A percentile compares a stretch with the other conserved stretches of the same genome.
Evolutionary conservation across 2,113 vertebrate species (phyloP).

Genomic region (Miniopterus natalensis): DNA sequence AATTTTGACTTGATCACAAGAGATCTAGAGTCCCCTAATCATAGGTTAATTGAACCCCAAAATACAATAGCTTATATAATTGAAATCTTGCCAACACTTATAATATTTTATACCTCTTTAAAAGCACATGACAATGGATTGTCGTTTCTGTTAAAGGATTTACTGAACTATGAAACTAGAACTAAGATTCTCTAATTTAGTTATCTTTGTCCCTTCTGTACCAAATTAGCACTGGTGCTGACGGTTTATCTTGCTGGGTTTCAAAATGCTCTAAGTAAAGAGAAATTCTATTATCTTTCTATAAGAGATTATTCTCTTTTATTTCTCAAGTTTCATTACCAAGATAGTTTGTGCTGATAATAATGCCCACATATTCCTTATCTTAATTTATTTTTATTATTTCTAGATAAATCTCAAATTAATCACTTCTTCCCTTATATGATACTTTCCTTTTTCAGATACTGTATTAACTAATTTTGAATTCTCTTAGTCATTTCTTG

Average conservation of each 20-base stretch:
- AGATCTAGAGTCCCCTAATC: constrained; percentile 29
- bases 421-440: constrained; percentile 9
- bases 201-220: neutral
- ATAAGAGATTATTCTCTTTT: constrained; percentile 38
- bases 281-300: constrained; percentile 56
- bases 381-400: constrained; percentile 61
- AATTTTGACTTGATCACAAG: constrained; percentile 43
- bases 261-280: constrained; percentile 12
- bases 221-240: neutral
- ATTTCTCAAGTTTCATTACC: constrained; percentile 64
- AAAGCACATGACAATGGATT: rapidly evolving
- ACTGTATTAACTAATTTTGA: neutral
- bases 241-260: constrained; percentile 19
- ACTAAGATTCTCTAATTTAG: neutral
- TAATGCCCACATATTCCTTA: constrained; percentile 12
- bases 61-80: constrained; percentile 55
- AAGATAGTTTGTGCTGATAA: constrained; percentile 48
- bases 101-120: constrained; percentile 16
- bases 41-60: constrained; percentile 45
- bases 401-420: constrained; percentile 55
- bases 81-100: constrained; percentile 8
- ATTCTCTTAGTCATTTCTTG: constrained; percentile 17
- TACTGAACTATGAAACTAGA: constrained; percentile 31
- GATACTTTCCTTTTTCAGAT: constrained; percentile 12
- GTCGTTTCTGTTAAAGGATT: constrained; percentile 49